Percentiles rank a stretch among this genome's conserved stretches.
phyloP scores from a whole-genome alignment of 92 coral and sea anemone genomes.

The Porites rus region DNA sequence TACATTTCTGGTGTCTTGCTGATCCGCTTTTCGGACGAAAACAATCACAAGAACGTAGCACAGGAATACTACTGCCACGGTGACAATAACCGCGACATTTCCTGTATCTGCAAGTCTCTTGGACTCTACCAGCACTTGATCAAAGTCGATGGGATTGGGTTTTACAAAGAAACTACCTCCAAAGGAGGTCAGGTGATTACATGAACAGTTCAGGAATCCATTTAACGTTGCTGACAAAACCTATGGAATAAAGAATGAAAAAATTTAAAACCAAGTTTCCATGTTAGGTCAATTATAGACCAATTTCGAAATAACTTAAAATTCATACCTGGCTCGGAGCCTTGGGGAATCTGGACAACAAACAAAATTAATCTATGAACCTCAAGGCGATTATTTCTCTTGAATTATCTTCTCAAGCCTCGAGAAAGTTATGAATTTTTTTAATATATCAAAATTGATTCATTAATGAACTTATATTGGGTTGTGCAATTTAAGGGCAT shows the following conservation, averaged over 20 bases:
- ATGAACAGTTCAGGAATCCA: slow-evolving; percentile 32
- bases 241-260: background rate
- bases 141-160: slow-evolving; percentile 66
- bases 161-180: slow-evolving; percentile 53
- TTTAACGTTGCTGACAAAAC: slow-evolving; percentile 31
- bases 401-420: no score
- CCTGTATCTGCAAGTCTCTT: slow-evolving; percentile 35
- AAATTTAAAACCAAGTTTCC: no score
- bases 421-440: no score
- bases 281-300: background rate
- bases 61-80: slow-evolving; percentile 33
- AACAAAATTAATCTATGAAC: no score
- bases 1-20: slow-evolving; percentile 35
- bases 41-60: slow-evolving; percentile 31
- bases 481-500: no score
- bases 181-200: slow-evolving; percentile 54
- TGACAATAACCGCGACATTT: slow-evolving; percentile 52
- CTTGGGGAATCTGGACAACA: no score
- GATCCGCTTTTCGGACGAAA: slow-evolving; percentile 40
- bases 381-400: no score
- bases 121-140: slow-evolving; percentile 44
- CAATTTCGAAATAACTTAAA: no score
- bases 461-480: no score
- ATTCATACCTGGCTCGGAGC: no score
- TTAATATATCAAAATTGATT: no score